Evolutionary conservation across 2,797 vertebrate genomes (phyloP).

Genomic region (Hydrocynus forskahlii): DNA sequence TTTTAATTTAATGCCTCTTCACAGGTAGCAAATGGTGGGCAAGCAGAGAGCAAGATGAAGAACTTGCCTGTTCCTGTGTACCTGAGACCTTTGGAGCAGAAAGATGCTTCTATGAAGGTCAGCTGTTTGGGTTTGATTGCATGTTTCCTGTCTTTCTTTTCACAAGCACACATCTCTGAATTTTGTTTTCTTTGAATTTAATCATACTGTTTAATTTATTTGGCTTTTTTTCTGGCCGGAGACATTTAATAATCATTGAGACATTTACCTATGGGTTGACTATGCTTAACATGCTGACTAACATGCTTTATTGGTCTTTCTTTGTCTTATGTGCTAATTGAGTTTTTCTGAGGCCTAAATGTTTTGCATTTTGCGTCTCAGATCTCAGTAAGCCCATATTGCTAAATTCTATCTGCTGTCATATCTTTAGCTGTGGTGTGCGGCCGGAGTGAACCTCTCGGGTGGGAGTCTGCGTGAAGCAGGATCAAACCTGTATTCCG

Average conservation of each 20-base stretch:
- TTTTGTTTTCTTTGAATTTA: too few relatives aligned
- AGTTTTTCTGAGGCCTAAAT: background rate
- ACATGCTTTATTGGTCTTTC: background rate
- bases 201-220: too few relatives aligned
- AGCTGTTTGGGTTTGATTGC: constrained; percentile 1
- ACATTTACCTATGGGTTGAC: background rate
- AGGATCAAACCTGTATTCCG: constrained; percentile 61
- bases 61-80: constrained; percentile 96
- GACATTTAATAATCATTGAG: background rate
- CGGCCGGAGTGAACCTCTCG: constrained; percentile 89
- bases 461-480: constrained; percentile 74
- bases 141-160: too few relatives aligned
- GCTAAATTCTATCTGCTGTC: background rate
- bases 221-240: too few relatives aligned
- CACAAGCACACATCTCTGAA: too few relatives aligned
- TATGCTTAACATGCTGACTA: too few relatives aligned
- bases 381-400: background rate
- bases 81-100: constrained; percentile 92
- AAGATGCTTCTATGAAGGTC: constrained; percentile 97
- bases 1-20: background rate
- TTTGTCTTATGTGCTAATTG: background rate
- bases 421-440: constrained; percentile 89
- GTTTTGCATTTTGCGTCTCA: background rate
- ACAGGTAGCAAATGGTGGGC: constrained; percentile 81
- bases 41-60: constrained; percentile 90